A percentile compares a stretch with the other conserved stretches of the same genome.
phyloP scores from a whole-genome alignment of 2,888 invertebrate species.

The Anthophora plumipes region DNA sequence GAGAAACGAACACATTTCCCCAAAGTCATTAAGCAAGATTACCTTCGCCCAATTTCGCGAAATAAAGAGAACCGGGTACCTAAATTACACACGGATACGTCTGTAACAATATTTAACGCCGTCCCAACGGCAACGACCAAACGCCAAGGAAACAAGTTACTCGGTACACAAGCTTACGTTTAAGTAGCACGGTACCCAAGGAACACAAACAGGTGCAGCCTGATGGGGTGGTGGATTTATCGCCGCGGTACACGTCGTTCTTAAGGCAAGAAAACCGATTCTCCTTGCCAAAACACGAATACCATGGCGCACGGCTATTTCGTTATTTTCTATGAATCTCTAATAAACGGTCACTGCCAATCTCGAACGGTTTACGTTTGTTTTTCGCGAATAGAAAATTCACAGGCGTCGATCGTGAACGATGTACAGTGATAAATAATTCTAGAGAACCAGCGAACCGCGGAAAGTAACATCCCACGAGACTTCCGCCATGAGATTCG shows the following conservation, averaged over 20 bases:
- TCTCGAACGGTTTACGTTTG: constrained; percentile 1
- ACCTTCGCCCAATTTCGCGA: neutral
- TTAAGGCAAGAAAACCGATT: constrained; percentile 11
- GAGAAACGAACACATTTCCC: neutral
- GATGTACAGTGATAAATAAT: constrained; percentile 49
- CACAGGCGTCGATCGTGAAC: constrained; percentile 25
- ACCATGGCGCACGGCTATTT: neutral
- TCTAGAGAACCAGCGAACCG: constrained; percentile 21
- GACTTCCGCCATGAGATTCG: constrained; percentile 24
- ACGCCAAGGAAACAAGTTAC: constrained; percentile 17
- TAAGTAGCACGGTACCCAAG: constrained; percentile 5
- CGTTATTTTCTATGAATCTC: constrained; percentile 28
- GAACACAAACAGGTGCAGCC: constrained; percentile 31
- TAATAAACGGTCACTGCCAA: constrained; percentile 9
- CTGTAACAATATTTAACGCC: constrained; percentile 12
- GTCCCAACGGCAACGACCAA: neutral
- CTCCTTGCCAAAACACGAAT: constrained; percentile 9
- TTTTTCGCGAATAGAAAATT: constrained; percentile 14
- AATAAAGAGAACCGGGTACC: neutral
- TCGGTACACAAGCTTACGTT: constrained; percentile 10
- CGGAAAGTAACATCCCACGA: constrained; percentile 39
- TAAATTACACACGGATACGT: neutral
- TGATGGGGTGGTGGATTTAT: constrained; percentile 18
- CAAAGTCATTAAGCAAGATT: neutral
- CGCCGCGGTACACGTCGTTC: neutral